Evolutionary conservation across 2,797 vertebrate genomes (phyloP), one percentile per base, ranked within the genome.

Genomic region (Mareca strepera): DNA sequence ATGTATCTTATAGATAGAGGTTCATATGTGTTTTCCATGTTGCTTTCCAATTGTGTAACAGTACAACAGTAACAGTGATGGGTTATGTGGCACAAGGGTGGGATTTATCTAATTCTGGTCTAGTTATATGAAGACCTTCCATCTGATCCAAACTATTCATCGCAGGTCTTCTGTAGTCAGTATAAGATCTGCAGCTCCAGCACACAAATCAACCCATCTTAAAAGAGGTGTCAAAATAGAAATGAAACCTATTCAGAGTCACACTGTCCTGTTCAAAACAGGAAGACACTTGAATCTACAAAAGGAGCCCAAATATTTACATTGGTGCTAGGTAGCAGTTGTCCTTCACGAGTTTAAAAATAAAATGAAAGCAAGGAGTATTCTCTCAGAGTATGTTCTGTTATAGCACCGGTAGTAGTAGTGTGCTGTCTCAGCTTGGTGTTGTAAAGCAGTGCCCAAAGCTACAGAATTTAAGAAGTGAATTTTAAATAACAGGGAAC

Each of bases 271-370:
- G 48, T 79, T 86, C 70, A 76, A 93, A 93, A 94, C 88, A 96
- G 90, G 88, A 94, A 82, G 70, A n/a, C 35, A 26, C 63, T 90
- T 70, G 52, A 77, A 60, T 85, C 78, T 64, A 12, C 59, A 48
- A 48, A 59, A 81, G 50, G 81, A 80, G 62, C 53, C 83, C 77
- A 86, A 90, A 86, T 88, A 84, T 93, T 95, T 96, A 48, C 53
- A 10, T 88, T 86, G 64, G 92, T 94, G 77, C 83, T 88, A 80
- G 74, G 90, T 56, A 92, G 84, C 91, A n/a, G 87, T 90, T 88
- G 93, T 86, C 78, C 83, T 95, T 93, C 68, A 23, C 0, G 20
- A 48, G 88, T 86, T 93, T 93, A 95, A 95, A 96, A 94, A 94
- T 94, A 92, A 93, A 94, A 90, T 67, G 64, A 86, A 94, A 92